A percentile compares a stretch with the other conserved stretches of the same genome.
Conservation (phyloP, 2,113 vertebrate species). For the Empidonax traillii region DNA sequence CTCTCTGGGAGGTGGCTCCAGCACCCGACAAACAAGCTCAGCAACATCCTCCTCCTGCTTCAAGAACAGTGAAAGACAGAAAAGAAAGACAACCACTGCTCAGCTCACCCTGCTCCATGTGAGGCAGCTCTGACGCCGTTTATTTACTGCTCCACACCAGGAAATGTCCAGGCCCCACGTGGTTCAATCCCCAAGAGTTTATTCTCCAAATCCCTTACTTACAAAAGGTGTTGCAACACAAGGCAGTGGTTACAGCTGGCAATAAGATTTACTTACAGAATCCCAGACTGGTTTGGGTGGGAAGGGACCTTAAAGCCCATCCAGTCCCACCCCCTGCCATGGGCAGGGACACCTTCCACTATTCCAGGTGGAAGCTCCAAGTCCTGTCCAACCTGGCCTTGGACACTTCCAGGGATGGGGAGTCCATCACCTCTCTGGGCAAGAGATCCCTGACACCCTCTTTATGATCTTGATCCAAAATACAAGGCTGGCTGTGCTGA, state of each 20-base stretch:
- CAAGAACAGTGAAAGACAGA: not conserved
- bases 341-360: not conserved
- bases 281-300: not conserved
- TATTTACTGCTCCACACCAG: not conserved
- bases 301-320: not conserved
- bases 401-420: not conserved
- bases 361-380: not conserved
- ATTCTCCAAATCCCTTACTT: not conserved
- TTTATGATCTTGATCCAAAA: not conserved
- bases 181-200: not conserved
- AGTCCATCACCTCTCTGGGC: not conserved
- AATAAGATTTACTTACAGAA: not conserved
- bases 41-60: not conserved
- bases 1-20: not conserved
- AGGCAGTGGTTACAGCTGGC: not conserved
- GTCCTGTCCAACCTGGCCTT: rapidly evolving
- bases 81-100: not conserved
- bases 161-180: not conserved
- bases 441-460: not conserved
- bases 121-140: not conserved
- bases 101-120: not conserved
- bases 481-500: rapidly evolving
- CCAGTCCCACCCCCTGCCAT: not conserved
- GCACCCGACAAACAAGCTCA: not conserved
- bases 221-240: not conserved